Evolutionary conservation across 2,888 invertebrate species (phyloP).

Genomic region (Iphiclides podalirius): DNA sequence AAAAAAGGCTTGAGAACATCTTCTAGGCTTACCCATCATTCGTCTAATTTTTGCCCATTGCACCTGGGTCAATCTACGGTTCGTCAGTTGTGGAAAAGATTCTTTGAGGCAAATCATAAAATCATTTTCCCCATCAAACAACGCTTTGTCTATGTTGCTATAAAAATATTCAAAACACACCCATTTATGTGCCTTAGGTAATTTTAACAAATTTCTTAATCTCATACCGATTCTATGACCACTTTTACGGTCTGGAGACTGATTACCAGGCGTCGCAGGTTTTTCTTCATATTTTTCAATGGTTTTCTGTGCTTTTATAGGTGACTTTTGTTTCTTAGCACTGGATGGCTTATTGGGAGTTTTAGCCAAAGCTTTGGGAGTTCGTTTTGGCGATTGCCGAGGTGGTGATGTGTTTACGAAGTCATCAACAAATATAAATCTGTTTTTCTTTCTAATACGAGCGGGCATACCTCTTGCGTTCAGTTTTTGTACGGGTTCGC

Average conservation of each 20-base stretch:
- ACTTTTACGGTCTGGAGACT: slow-evolving; percentile 88
- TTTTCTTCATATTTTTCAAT: slow-evolving; percentile 66
- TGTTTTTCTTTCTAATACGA: slow-evolving; percentile 93
- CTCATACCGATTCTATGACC: slow-evolving; percentile 95
- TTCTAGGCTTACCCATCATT: slow-evolving; percentile 97
- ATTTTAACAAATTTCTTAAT: slow-evolving; percentile 93
- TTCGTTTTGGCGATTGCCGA: slow-evolving; percentile 85
- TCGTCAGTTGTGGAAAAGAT: slow-evolving; percentile 94
- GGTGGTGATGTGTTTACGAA: slow-evolving; percentile 88
- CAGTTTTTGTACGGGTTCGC: slow-evolving; percentile 88
- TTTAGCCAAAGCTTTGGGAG: slow-evolving; percentile 79
- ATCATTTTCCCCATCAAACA: slow-evolving; percentile 98
- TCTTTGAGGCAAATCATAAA: slow-evolving; percentile 96
- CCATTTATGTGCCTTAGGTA: slow-evolving; percentile 99
- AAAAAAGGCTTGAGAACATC: slow-evolving; percentile 97
- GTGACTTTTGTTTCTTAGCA: slow-evolving; percentile 74
- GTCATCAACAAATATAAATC: slow-evolving; percentile 93
- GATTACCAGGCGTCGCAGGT: slow-evolving; percentile 56
- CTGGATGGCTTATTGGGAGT: slow-evolving; percentile 64
- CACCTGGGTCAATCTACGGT: slow-evolving; percentile 89
- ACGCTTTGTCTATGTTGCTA: slow-evolving; percentile 96
- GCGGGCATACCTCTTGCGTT: slow-evolving; percentile 95
- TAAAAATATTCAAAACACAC: slow-evolving; percentile 99
- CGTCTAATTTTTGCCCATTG: slow-evolving; percentile 98
- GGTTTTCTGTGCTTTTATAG: slow-evolving; percentile 74